phyloP scores from a whole-genome alignment of 2,113 vertebrate genomes.

The Triplophysa siluroides region DNA sequence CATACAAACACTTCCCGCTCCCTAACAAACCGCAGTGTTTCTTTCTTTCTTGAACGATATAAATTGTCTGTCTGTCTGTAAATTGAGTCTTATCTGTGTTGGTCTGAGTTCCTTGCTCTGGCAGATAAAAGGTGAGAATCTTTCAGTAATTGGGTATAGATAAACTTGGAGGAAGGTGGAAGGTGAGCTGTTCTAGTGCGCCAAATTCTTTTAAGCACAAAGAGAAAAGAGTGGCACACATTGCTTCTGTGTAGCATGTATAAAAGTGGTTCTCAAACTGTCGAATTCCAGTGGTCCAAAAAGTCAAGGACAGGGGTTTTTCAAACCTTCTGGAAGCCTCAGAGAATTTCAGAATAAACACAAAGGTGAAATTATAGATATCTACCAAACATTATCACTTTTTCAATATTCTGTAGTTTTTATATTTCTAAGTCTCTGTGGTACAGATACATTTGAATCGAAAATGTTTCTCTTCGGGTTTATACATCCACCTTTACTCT shows the following conservation, averaged over 20 bases:
- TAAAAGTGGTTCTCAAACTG: too few relatives aligned
- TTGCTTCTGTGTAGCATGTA: neutral
- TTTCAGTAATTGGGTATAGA: neutral
- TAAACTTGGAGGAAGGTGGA: neutral
- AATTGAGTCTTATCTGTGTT: slow-evolving; percentile 26
- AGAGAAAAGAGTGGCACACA: neutral
- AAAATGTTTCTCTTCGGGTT: too few relatives aligned
- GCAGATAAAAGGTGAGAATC: slow-evolving; percentile 22
- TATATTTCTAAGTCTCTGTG: too few relatives aligned
- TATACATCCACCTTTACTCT: too few relatives aligned
- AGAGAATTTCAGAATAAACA: too few relatives aligned
- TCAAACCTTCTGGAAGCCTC: too few relatives aligned
- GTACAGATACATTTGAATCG: too few relatives aligned
- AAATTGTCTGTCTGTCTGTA: slow-evolving; percentile 19
- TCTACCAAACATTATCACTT: too few relatives aligned
- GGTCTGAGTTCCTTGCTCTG: neutral
- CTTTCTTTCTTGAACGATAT: neutral
- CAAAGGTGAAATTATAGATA: too few relatives aligned
- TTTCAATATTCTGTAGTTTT: too few relatives aligned
- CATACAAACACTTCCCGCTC: neutral
- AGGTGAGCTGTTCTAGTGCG: neutral
- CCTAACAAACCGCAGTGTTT: neutral
- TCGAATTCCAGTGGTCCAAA: too few relatives aligned
- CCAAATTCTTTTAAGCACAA: neutral
- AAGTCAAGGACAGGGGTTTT: too few relatives aligned